These are phyloP conservation scores for Acomys russatus DNA, from an alignment of 2,797 vertebrate genomes.

Conservation along the genomic window DNA sequence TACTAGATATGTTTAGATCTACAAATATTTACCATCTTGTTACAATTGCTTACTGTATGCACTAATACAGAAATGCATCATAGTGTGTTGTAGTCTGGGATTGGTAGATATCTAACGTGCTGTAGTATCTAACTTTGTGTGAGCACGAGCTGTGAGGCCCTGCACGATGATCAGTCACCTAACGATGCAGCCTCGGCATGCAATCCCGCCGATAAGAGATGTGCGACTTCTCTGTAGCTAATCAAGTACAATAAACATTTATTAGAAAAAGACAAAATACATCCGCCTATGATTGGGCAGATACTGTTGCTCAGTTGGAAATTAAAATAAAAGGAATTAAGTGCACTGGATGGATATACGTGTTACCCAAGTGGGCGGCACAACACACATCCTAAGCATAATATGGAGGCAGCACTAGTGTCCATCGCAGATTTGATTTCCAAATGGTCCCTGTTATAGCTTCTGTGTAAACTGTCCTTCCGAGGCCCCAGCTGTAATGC, in stretches of 20 bases:
- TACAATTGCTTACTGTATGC: background rate
- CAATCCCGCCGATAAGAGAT: background rate
- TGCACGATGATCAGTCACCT: too few species aligned
- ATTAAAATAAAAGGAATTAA: slow-evolving; percentile 21
- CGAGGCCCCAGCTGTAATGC: background rate
- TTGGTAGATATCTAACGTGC: background rate
- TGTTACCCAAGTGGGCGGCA: background rate
- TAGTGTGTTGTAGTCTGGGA: background rate
- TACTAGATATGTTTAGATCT: background rate
- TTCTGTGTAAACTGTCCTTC: background rate
- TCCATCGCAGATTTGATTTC: background rate
- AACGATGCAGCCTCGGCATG: background rate
- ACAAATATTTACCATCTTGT: background rate
- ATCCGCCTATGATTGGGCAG: background rate
- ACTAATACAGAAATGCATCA: background rate
- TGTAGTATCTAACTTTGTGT: too few species aligned
- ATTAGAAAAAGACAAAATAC: slow-evolving; percentile 31
- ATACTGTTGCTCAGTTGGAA: background rate
- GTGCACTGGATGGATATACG: background rate
- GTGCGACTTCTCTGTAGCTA: background rate
- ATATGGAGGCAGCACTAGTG: background rate
- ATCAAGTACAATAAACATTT: background rate
- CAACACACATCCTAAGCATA: too few species aligned
- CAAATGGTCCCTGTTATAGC: background rate
- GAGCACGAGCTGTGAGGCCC: background rate